Evolutionary conservation across 2,888 invertebrate genomes (phyloP).

Genomic region (Leucania comma): DNA sequence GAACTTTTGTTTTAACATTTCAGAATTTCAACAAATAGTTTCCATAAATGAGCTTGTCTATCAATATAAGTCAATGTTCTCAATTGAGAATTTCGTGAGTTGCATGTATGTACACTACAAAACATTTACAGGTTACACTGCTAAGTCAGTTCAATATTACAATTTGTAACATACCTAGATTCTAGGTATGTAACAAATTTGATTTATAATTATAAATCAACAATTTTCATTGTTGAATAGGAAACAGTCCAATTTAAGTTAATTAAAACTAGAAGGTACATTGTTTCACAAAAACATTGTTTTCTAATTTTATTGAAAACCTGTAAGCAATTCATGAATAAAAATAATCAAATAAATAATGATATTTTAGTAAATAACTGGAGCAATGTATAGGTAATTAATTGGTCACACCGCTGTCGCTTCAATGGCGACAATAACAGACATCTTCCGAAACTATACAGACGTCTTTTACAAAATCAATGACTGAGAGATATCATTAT

Average conservation of each 20-base stretch:
- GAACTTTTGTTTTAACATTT: no score
- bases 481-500: constrained; percentile 26
- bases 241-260: constrained; percentile 18
- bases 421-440: constrained; percentile 62
- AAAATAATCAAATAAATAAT: not conserved
- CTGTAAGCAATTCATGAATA: constrained; percentile 1
- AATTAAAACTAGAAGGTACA: not conserved
- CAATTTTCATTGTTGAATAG: constrained; percentile 5
- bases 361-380: constrained; percentile 11
- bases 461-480: constrained; percentile 31
- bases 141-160: not conserved
- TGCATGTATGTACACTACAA: not conserved
- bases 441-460: constrained; percentile 16
- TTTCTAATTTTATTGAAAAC: constrained; percentile 11
- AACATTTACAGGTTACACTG: not conserved
- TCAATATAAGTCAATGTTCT: no score
- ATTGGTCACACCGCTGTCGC: constrained; percentile 54
- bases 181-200: not conserved
- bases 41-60: no score
- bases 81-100: not conserved
- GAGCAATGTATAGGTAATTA: constrained; percentile 24
- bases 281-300: constrained; percentile 8
- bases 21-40: no score
- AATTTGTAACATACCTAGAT: not conserved
- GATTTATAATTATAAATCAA: not conserved